These are phyloP conservation scores for Dromiciops gliroides DNA, from an alignment of 2,113 vertebrate species.

Conservation along the genomic window DNA sequence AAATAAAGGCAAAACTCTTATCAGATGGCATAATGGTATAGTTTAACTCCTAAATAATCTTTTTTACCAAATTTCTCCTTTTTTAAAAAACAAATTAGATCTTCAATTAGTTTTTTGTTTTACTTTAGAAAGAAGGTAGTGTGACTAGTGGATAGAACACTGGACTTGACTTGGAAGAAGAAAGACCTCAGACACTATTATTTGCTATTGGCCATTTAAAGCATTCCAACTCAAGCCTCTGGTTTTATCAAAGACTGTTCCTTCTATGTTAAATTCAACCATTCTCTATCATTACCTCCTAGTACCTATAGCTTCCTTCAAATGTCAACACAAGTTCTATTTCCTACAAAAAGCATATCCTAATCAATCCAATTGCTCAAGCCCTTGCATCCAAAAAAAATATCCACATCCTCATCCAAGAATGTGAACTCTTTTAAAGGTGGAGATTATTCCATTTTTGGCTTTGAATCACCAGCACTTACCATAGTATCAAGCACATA, in stretches of 20 bases:
- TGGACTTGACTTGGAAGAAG: not conserved
- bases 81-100: not conserved
- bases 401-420: not conserved
- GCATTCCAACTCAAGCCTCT: too few species aligned
- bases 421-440: not conserved
- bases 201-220: too few species aligned
- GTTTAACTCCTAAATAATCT: not conserved
- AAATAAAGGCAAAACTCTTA: not conserved
- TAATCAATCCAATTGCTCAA: not conserved
- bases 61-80: not conserved
- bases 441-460: not conserved
- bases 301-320: not conserved
- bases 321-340: not conserved
- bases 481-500: not conserved
- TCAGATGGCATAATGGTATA: not conserved
- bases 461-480: not conserved
- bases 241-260: not conserved
- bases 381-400: not conserved
- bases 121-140: not conserved
- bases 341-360: not conserved
- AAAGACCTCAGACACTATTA: not conserved
- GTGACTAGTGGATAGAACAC: not conserved
- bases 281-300: not conserved
- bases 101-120: not conserved
- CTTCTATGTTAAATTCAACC: not conserved